Evolutionary conservation across 2,888 invertebrate species (phyloP).

Genomic region (Saturnia japonica): DNA sequence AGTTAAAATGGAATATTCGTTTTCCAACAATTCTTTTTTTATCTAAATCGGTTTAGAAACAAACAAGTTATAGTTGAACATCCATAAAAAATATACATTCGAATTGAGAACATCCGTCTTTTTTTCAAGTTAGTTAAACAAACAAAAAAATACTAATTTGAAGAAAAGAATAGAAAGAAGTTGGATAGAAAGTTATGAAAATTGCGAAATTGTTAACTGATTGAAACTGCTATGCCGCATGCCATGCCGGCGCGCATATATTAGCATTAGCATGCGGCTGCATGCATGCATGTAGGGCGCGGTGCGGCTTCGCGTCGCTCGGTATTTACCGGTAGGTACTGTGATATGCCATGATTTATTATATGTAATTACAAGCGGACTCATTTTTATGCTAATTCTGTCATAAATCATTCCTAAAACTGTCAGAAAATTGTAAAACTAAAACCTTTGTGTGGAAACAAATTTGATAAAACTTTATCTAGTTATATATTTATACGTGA

Average conservation of each 20-base stretch:
- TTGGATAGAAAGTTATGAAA: background rate
- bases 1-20: too few species aligned
- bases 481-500: too few species aligned
- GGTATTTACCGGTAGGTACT: background rate
- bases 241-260: background rate
- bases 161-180: too few species aligned
- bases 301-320: background rate
- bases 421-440: background rate
- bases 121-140: too few species aligned
- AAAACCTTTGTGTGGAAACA: background rate
- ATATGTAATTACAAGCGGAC: background rate
- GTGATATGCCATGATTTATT: slow-evolving; percentile 11
- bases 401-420: background rate
- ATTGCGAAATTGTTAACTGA: background rate
- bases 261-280: background rate
- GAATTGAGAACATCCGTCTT: too few species aligned
- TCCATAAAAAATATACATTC: too few species aligned
- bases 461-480: too few species aligned
- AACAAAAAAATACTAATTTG: too few species aligned
- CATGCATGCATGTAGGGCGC: background rate
- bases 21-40: too few species aligned
- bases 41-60: too few species aligned
- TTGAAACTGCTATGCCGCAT: background rate
- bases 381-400: background rate
- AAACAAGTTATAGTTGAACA: too few species aligned